A percentile compares a stretch with the other conserved stretches of the same genome.
Conservation (phyloP, 2,113 vertebrate genomes). For the Forbesichthys papilliferus region DNA sequence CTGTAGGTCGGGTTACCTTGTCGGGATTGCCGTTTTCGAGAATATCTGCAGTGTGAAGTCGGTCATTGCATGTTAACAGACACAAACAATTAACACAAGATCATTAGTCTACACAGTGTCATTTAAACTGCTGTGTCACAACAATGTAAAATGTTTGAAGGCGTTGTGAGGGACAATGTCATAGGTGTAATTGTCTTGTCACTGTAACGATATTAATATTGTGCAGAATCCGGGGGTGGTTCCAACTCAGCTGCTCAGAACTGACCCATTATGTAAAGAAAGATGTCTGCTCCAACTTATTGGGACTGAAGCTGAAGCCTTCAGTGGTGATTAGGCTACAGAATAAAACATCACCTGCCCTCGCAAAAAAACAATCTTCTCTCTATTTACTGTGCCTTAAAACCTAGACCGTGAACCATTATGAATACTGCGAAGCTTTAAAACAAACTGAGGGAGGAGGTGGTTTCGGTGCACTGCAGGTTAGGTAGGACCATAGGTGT, state of each 20-base stretch:
- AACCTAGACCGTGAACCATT: conserved; percentile 26
- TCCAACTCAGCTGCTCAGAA: conserved; percentile 19
- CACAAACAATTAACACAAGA: background rate
- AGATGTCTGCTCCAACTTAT: conserved; percentile 44
- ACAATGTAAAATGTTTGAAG: background rate
- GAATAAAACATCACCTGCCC: conserved; percentile 53
- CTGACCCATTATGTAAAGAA: conserved; percentile 41
- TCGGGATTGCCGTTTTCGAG: background rate
- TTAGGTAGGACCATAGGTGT: conserved; percentile 12
- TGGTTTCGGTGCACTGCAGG: conserved; percentile 10
- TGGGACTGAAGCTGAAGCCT: conserved; percentile 49
- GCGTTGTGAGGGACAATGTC: background rate
- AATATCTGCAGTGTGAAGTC: background rate
- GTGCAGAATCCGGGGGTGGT: background rate
- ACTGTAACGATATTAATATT: background rate
- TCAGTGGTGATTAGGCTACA: conserved; percentile 40
- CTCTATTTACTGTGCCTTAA: too few relatives aligned
- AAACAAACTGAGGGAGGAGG: conserved; percentile 8
- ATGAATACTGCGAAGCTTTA: conserved; percentile 62
- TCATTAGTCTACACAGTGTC: background rate
- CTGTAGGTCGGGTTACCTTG: too few relatives aligned
- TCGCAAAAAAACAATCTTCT: conserved; percentile 33
- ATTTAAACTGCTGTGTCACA: background rate
- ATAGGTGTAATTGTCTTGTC: background rate
- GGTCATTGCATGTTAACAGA: background rate